Percentiles rank a stretch among this genome's conserved stretches.
Conservation (phyloP, 2,888 invertebrate species). For the Troides helena region DNA sequence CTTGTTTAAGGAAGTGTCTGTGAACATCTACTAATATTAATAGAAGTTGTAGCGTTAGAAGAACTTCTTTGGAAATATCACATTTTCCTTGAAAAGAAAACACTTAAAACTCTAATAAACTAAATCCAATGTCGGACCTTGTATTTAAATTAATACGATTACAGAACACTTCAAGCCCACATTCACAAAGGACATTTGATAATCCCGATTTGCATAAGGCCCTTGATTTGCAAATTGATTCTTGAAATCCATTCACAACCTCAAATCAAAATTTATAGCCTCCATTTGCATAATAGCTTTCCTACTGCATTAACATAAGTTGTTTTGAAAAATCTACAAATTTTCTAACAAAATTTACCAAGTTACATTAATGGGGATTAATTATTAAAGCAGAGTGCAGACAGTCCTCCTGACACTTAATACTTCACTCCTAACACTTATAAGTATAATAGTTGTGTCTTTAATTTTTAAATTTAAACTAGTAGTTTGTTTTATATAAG, state of each 20-base stretch:
- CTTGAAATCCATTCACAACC: slow-evolving; percentile 22
- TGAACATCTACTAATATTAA: too few species aligned
- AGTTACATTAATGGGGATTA: too few species aligned
- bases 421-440: too few species aligned
- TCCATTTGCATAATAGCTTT: slow-evolving; percentile 23
- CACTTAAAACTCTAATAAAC: neutral
- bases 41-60: too few species aligned
- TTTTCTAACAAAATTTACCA: too few species aligned
- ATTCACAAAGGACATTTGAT: slow-evolving; percentile 16
- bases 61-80: neutral
- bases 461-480: too few species aligned
- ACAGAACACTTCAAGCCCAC: slow-evolving; percentile 16
- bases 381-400: too few species aligned
- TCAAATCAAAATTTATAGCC: slow-evolving; percentile 20
- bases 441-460: too few species aligned
- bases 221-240: slow-evolving; percentile 27
- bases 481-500: too few species aligned
- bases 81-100: neutral
- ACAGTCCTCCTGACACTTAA: too few species aligned
- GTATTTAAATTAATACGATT: slow-evolving; percentile 16
- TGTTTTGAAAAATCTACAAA: neutral
- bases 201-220: slow-evolving; percentile 21
- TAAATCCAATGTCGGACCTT: neutral
- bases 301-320: slow-evolving; percentile 12
- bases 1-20: too few species aligned